Base-by-base conservation (phyloP, 2,113 vertebrate species). In the Phoenicopterus ruber region DNA sequence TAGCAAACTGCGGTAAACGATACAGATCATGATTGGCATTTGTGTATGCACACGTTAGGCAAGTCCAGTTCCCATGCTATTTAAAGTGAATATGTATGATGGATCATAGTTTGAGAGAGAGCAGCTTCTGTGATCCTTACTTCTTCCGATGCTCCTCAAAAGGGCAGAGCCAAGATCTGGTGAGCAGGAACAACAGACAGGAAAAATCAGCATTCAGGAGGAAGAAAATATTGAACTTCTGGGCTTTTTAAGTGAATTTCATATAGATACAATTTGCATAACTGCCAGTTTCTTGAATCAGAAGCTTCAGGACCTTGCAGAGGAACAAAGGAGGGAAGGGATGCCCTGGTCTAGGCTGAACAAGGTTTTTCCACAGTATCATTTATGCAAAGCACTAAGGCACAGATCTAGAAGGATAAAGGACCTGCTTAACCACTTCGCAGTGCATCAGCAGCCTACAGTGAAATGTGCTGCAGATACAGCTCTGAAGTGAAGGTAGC, bases 21-120 rank as follows among this genome's bases (percentile, higher is more conserved):
- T 32, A 24, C 9, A 52, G 18, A 46, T 26, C 21, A 3, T 8
- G 29, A 49, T 0, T 73, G 54, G 36, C 44, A 52, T 72, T 85
- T 3, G 1, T 28, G 8, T 40, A 26, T 44, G 34, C 29, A 36
- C 9, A 22, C 1, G 0, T 40, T 65, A 61, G 44, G 40, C 17
- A 58, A 54, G 44, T 69, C 77, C 73, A 62, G 13, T 49, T 50
- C 31, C 25, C 11, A 9, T 28, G 11, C 52, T 55, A 8, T 49
- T 65, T 40, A 86, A 69, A 90, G 6, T 11, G 89, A 87, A 71
- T 61, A 10, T 11, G 12, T 79, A 28, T 50, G 66, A 34, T 28
- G 47, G 18, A 24, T 59, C 34, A 57, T 52, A 72, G 16, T 54
- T 63, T 15, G 63, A 83, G 42, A 90, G 20, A 29, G 57, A 46